A percentile compares a stretch with the other conserved stretches of the same genome.
These are phyloP conservation scores for Acanthurus tractus DNA, from an alignment of 2,797 vertebrate species.

Conservation along the genomic window DNA sequence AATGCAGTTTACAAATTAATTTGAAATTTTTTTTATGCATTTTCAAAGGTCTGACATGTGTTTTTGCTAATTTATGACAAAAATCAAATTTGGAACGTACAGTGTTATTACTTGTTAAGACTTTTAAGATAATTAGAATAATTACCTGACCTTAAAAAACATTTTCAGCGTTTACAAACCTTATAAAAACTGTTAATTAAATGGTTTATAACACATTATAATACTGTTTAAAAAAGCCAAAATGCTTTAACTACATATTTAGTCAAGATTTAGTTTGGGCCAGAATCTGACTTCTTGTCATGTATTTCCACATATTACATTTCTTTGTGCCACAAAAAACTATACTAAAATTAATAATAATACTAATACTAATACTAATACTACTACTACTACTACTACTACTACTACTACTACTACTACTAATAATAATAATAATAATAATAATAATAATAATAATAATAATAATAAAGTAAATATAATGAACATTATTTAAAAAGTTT, in stretches of 20 bases:
- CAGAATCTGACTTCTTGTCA: neutral
- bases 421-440: no score
- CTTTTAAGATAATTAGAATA: neutral
- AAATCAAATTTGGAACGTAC: neutral
- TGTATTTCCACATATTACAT: neutral
- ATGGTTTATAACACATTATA: neutral
- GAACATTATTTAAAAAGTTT: no score
- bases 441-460: no score
- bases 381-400: no score
- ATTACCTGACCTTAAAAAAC: neutral
- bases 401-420: no score
- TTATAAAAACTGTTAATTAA: neutral
- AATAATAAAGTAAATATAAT: no score
- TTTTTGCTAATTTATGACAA: neutral
- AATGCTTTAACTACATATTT: neutral
- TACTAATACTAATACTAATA: no score
- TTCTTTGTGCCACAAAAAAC: neutral
- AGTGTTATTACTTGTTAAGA: neutral
- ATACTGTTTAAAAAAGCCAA: neutral
- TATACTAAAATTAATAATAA: no score
- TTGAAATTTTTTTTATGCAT: neutral
- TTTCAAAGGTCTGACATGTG: neutral
- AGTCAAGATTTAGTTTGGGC: neutral
- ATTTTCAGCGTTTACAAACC: neutral
- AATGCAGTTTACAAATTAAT: neutral